Percentiles rank a stretch among this genome's conserved stretches.
Conservation (phyloP, 2,888 invertebrate species). For the Emmelina monodactyla region DNA sequence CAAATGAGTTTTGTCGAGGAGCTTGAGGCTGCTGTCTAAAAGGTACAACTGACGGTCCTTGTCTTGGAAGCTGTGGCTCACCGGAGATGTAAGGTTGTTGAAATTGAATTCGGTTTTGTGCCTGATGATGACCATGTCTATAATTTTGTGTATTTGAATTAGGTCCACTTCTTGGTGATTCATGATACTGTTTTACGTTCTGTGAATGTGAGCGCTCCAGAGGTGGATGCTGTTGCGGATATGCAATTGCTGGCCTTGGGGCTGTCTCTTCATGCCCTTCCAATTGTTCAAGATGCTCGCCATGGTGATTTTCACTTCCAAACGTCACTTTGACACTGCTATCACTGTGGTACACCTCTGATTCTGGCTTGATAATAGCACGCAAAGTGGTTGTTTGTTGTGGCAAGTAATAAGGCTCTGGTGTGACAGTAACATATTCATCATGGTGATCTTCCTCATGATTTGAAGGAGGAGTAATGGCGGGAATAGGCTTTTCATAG, state of each 20-base stretch:
- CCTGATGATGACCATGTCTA: conserved; percentile 35
- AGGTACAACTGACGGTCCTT: conserved; percentile 41
- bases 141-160: conserved; percentile 23
- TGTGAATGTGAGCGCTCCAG: conserved; percentile 36
- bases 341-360: conserved; percentile 81
- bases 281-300: conserved; percentile 31
- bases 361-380: conserved; percentile 86
- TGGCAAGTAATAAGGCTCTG: conserved; percentile 56
- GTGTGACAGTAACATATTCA: conserved; percentile 63
- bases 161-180: conserved; percentile 10
- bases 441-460: conserved; percentile 69
- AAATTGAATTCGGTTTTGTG: conserved; percentile 55
- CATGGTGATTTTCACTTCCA: conserved; percentile 69
- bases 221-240: conserved; percentile 41
- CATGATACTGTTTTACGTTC: conserved; percentile 24
- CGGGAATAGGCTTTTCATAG: conserved; percentile 82
- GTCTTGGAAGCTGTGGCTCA: conserved; percentile 53
- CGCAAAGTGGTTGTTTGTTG: conserved; percentile 80
- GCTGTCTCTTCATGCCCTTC: conserved; percentile 70
- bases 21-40: conserved; percentile 40
- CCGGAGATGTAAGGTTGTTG: conserved; percentile 45
- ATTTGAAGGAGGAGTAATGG: conserved; percentile 75
- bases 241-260: conserved; percentile 69
- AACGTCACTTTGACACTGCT: conserved; percentile 85
- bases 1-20: conserved; percentile 38